Evolutionary conservation across 2,797 vertebrate species (phyloP).

Genomic region (Distichodus sexfasciatus): DNA sequence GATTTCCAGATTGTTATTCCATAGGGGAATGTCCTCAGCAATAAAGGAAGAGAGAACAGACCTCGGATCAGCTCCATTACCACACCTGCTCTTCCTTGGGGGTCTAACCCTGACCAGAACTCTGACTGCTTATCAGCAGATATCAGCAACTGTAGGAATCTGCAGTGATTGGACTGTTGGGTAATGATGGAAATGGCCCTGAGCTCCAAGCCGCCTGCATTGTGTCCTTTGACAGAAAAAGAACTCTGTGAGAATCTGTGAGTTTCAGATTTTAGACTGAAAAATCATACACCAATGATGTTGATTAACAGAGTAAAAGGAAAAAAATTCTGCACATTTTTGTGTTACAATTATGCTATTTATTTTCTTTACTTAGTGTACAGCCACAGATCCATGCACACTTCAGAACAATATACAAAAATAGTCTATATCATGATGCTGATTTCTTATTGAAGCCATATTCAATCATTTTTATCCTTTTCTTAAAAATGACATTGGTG

Average conservation of each 20-base stretch:
- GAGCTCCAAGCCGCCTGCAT: slow-evolving; percentile 50
- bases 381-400: too few species aligned
- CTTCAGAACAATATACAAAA: not conserved
- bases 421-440: not conserved
- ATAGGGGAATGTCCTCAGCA: slow-evolving; percentile 62
- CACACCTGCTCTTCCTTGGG: slow-evolving; percentile 82
- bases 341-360: too few species aligned
- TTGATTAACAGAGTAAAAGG: too few species aligned
- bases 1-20: slow-evolving; percentile 65
- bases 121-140: slow-evolving; percentile 70
- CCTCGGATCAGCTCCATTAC: slow-evolving; percentile 70
- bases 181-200: slow-evolving; percentile 77
- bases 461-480: too few species aligned
- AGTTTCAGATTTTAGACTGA: too few species aligned
- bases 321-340: too few species aligned
- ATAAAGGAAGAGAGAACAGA: slow-evolving; percentile 59
- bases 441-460: not conserved
- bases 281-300: too few species aligned
- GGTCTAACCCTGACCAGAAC: slow-evolving; percentile 70
- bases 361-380: too few species aligned
- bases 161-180: slow-evolving; percentile 75
- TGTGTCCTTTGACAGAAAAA: too few species aligned
- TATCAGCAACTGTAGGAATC: slow-evolving; percentile 75
- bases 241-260: slow-evolving; percentile 50
- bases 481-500: not conserved